Base-by-base conservation (phyloP, 2,888 invertebrate genomes). In the Hoplodrina blanda region DNA sequence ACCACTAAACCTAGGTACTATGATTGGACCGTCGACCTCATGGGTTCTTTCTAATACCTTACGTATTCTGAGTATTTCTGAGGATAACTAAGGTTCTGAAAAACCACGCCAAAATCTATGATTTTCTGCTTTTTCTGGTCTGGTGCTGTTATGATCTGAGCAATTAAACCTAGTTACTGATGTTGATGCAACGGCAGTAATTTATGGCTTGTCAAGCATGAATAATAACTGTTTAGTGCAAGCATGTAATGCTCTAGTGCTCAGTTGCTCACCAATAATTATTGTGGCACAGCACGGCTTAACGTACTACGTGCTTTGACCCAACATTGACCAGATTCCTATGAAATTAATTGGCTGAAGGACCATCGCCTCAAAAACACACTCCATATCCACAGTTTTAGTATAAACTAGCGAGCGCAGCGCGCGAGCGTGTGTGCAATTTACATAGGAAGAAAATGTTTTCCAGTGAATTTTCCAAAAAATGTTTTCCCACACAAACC, bases 201-300 rank as follows among this genome's bases (percentile, higher is more conserved):
- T 61, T 15, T 61, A n/a, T 17, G 33, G 19, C 33, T 61, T 33
- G 19, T 61, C 33, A 17, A 50, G 61, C 61, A 33, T 50, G 61
- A 8, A 30, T 61, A 61, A 61, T 61, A 50, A 61, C 33, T 19
- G 50, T 33, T 62, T 7, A 52, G 19, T 62, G 33, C 50, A 50
- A 52, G 50, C 20, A 19, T 15, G 46, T 20, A 50, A 33, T 19
- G n/a, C 15, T 19, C n/a, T 49, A 33, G n/a, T 49, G 44, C 59
- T 25, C 44, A 13, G 19, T 13, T 49, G 44, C 59, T 25, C 44
- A 13, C 25, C 25, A 46, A 44, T 59, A 49, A 30, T 49, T 25
- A 25, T 49, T n/a, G 19, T 50, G 50, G 10, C 50, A 50, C 50
- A 8, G 8, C n/a, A n/a, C 11, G 41, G 41, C 8, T 50, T 50